Evolutionary conservation across 2,888 invertebrate genomes (phyloP), one percentile per base, ranked within the genome.

Genomic region (Mesochorus sp.): DNA sequence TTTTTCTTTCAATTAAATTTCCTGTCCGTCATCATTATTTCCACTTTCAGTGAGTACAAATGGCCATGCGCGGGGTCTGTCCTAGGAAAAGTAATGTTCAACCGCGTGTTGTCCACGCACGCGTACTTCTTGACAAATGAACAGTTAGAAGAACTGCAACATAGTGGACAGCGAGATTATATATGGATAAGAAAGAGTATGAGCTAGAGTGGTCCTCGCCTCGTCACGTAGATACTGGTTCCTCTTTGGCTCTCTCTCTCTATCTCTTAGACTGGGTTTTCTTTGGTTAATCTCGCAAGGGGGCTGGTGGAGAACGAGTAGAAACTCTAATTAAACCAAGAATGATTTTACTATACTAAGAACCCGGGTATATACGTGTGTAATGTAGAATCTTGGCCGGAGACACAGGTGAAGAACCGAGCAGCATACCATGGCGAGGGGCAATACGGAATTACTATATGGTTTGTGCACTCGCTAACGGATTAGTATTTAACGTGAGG

Each of bases 131-230:
- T 81, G 81, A 84, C 84, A 82, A 81, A 84, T 84, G 81, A 85
- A 85, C 84, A 81, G 85, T 85, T 85, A 84, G 76, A 49, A 19
- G 19, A 37, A 31, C 24, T 12, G 28, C 28, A 24, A 72, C 64
- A 66, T 10, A 80, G 74, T 83, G 80, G 79, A 67, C n/a, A n/a
- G n/a, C 76, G 74, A 83, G 84, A 85, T 85, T 55, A 31, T 51
- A 55, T 76, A 80, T 59, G 81, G 83, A 83, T 84, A 85, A 85
- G 85, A 85, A 85, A 66, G 61, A 59, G 55, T 31, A 12, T 47
- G 53, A 19, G 66, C 70, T 17, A 42, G 19, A 62, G 24, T 57
- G 34, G n/a, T n/a, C n/a, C n/a, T n/a, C n/a, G n/a, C n/a, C n/a
- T n/a, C n/a, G n/a, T n/a, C n/a, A n/a, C n/a, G n/a, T n/a, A n/a